Evolutionary conservation across 2,113 vertebrate species (phyloP).

Genomic region (Bufo bufo): DNA sequence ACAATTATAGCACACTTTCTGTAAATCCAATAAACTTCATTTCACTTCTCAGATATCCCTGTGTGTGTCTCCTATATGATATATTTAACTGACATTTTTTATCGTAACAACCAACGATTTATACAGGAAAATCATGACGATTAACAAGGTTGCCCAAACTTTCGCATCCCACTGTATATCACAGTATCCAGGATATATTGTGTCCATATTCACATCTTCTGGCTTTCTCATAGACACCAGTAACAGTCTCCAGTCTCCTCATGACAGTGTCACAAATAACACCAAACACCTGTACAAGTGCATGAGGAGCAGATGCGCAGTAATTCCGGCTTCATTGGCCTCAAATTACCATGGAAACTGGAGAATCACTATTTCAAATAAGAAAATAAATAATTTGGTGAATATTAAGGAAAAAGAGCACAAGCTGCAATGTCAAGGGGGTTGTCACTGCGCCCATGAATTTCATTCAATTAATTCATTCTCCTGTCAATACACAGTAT

Average conservation of each 20-base stretch:
- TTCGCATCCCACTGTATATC: too few relatives aligned
- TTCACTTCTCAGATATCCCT: too few relatives aligned
- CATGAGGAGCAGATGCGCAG: conserved; percentile 18
- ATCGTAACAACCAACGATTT: too few relatives aligned
- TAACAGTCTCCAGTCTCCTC: conserved; percentile 7
- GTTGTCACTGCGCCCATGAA: background rate
- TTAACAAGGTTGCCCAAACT: too few relatives aligned
- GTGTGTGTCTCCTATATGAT: too few relatives aligned
- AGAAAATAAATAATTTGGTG: conserved; percentile 51
- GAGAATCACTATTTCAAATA: background rate
- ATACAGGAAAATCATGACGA: too few relatives aligned
- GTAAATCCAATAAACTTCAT: too few relatives aligned
- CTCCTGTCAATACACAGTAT: too few relatives aligned
- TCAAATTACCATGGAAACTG: conserved; percentile 47
- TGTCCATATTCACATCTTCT: background rate
- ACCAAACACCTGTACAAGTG: conserved; percentile 44
- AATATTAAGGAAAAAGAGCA: conserved; percentile 38
- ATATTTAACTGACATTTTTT: too few relatives aligned
- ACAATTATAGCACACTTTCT: too few relatives aligned
- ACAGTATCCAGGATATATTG: background rate
- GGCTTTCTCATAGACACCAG: background rate
- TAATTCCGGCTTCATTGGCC: conserved; percentile 28
- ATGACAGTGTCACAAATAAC: conserved; percentile 53
- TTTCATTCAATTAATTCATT: background rate
- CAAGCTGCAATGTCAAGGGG: background rate